These are phyloP conservation scores for Junonia oenone DNA, from an alignment of 2,888 invertebrate genomes.

Conservation along the genomic window DNA sequence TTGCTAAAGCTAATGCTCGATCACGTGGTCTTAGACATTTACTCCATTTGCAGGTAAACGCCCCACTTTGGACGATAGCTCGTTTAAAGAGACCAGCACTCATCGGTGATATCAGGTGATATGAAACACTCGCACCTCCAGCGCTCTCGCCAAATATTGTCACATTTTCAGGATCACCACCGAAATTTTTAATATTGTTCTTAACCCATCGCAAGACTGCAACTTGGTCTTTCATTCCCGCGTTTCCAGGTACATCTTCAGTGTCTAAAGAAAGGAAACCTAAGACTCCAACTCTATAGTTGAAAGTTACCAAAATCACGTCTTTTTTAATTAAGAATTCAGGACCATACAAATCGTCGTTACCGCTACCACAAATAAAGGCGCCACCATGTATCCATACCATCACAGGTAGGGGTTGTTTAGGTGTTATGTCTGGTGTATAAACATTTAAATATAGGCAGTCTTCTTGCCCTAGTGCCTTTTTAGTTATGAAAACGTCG, in stretches of 20 bases:
- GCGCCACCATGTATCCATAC: slow-evolving; percentile 54
- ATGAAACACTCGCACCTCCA: no score
- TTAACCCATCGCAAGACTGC: slow-evolving; percentile 36
- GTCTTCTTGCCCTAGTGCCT: background rate
- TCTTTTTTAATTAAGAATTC: slow-evolving; percentile 36
- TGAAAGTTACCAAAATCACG: no score
- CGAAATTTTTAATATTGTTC: no score
- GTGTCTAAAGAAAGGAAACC: slow-evolving; percentile 35
- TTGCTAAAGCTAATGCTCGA: background rate
- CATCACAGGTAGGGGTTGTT: background rate
- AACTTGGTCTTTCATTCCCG: slow-evolving; percentile 41
- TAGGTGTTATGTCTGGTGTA: background rate
- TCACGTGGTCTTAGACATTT: no score
- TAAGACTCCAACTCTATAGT: slow-evolving; percentile 43
- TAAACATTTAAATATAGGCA: no score
- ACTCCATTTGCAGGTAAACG: slow-evolving; percentile 28
- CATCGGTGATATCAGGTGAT: no score
- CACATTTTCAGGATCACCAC: no score
- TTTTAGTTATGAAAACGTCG: background rate
- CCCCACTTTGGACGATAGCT: no score
- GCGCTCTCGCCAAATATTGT: no score
- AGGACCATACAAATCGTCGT: slow-evolving; percentile 27
- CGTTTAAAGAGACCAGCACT: no score
- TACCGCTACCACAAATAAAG: slow-evolving; percentile 48
- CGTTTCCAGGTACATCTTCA: slow-evolving; percentile 37